Base-by-base conservation (phyloP, 2,113 vertebrate genomes). In the Dasyprocta punctata region DNA sequence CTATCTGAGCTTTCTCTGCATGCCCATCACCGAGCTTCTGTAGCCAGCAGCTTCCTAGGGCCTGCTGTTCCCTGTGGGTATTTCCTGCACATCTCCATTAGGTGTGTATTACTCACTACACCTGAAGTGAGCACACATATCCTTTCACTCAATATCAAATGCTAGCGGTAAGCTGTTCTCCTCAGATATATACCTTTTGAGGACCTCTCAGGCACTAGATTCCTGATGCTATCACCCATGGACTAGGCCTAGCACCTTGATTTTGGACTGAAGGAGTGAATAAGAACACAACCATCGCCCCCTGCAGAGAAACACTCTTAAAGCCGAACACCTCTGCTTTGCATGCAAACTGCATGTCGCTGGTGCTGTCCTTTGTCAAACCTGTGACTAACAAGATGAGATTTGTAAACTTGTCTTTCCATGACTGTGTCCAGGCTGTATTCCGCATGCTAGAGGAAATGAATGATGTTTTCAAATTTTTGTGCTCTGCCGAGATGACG, bases 401-500 rank as follows among this genome's bases (percentile, higher is more conserved):
- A 8, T 69, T 13, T 58, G 36, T 77, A 54, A 77, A 19, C 49
- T 36, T n/a, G 67, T 67, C 63, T 58, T 89, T 58, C n/a, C 65
- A 36, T 10, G 13, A 3, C n/a, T 33, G 0, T 82, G 61, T 33
- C 5, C 41, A 83, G 30, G 86, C 54, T 86, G 86, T 81, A 38
- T 83, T 95, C 58, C 86, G 85, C 90, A 90, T 84, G 88, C 60
- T 3, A 3, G 63, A 58, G 63, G 60, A 58, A 67, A 30, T 26
- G 65, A 65, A 41, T 30, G 60, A 20, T 47, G 58, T 44, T 36
- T 49, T 33, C 36, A 10, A 30, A 36, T 67, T 22, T 71, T 71
- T 78, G 33, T 96, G 88, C 83, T 92, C 95, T 96, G 96, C 95
- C 49, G 81, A 94, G 69, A 89, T 71, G 83, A 90, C 44, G 63